Evolutionary conservation across 1,140 invertebrate species (phyloP).

Genomic region (Platyura marginata): DNA sequence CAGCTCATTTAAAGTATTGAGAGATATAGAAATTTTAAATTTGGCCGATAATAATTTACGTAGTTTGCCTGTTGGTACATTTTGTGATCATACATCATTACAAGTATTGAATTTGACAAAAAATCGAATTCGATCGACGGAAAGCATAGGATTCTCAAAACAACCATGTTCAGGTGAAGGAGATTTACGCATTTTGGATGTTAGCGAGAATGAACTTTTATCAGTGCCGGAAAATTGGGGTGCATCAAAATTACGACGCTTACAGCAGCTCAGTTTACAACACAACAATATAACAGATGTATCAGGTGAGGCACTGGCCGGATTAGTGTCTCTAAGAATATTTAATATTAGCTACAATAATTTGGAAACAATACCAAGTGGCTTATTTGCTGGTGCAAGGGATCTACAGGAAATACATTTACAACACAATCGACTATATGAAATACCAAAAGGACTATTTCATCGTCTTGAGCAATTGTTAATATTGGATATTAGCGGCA

Average conservation of each 20-base stretch:
- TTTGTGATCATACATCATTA: slow-evolving; percentile 59
- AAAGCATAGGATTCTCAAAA: slow-evolving; percentile 47
- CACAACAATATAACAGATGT: slow-evolving; percentile 70
- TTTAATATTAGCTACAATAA: slow-evolving; percentile 73
- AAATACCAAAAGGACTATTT: slow-evolving; percentile 63
- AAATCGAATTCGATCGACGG: slow-evolving; percentile 54
- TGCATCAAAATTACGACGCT: slow-evolving; percentile 44
- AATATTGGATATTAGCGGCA: slow-evolving; percentile 70
- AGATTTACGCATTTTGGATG: slow-evolving; percentile 49
- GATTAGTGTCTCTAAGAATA: slow-evolving; percentile 50
- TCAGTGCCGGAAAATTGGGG: slow-evolving; percentile 49
- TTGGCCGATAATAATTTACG: slow-evolving; percentile 66
- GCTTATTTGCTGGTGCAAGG: slow-evolving; percentile 52
- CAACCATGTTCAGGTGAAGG: slow-evolving; percentile 30
- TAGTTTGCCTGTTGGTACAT: slow-evolving; percentile 47
- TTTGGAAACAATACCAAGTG: slow-evolving; percentile 53
- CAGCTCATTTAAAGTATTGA: slow-evolving; percentile 47
- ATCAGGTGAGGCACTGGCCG: slow-evolving; percentile 52
- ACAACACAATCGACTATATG: slow-evolving; percentile 60
- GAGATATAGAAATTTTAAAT: slow-evolving; percentile 59
- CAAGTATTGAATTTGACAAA: slow-evolving; percentile 66
- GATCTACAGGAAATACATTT: slow-evolving; percentile 68
- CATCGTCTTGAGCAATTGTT: slow-evolving; percentile 64
- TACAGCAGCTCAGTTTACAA: slow-evolving; percentile 59
- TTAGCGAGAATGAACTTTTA: slow-evolving; percentile 59